Conservation (phyloP, 2,797 vertebrate genomes). For the Dermochelys coriacea region DNA sequence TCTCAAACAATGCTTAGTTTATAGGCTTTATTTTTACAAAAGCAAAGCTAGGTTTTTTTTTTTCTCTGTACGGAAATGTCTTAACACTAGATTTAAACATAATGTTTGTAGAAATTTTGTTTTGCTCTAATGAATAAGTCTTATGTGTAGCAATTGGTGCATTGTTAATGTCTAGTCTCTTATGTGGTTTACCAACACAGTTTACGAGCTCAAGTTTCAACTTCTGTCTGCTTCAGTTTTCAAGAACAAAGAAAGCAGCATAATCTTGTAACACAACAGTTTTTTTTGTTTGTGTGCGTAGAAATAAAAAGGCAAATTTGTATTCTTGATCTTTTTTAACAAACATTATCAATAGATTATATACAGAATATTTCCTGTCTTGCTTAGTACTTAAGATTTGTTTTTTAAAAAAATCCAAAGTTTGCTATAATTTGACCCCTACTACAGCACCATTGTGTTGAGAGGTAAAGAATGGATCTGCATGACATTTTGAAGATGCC, state of each 20-base stretch:
- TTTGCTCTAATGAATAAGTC: constrained; percentile 7
- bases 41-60: not conserved
- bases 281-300: not conserved
- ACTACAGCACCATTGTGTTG: not conserved
- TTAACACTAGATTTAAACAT: not conserved
- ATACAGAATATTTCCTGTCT: not conserved
- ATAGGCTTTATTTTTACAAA: not conserved
- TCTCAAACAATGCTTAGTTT: not conserved
- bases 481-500: not conserved
- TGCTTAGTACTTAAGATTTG: not conserved
- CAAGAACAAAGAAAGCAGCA: not conserved
- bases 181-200: not conserved
- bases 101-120: not conserved
- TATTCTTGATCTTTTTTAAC: not conserved
- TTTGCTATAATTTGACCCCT: accelerated
- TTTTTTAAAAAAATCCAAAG: not conserved
- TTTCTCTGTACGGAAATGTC: not conserved
- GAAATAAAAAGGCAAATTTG: not conserved
- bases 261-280: not conserved
- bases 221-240: constrained; percentile 15
- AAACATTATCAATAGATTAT: not conserved
- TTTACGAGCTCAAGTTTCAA: constrained; percentile 1
- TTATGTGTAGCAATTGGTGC: constrained; percentile 7
- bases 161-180: constrained; percentile 39
- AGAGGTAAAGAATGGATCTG: not conserved